A percentile compares a stretch with the other conserved stretches of the same genome.
These are phyloP conservation scores for Sphaeridia pumilis DNA, from an alignment of 2,888 invertebrate genomes.

Conservation along the genomic window DNA sequence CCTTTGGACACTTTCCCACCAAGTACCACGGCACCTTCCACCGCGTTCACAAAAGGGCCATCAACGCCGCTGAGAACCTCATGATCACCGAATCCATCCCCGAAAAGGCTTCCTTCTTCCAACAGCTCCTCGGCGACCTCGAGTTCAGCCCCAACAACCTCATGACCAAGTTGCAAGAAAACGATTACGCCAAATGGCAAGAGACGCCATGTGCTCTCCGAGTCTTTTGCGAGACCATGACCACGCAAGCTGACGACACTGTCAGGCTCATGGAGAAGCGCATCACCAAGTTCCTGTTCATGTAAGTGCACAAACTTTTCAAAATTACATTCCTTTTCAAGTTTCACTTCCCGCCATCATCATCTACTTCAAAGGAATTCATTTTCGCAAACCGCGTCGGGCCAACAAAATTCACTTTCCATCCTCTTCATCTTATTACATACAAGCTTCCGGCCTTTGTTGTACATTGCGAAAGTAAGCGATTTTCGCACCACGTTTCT, in stretches of 20 bases:
- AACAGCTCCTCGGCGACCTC: conserved; percentile 32
- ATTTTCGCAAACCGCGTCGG: background rate
- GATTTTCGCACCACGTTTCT: no score
- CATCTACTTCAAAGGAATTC: background rate
- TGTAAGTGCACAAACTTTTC: conserved; percentile 63
- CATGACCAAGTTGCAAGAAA: conserved; percentile 38
- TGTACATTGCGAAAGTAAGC: no score
- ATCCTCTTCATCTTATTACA: background rate
- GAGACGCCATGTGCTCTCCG: conserved; percentile 65
- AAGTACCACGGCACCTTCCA: background rate
- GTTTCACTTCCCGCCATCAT: background rate
- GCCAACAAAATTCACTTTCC: background rate
- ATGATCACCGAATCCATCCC: conserved; percentile 12
- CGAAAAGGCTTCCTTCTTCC: conserved; percentile 29
- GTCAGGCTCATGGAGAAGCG: conserved; percentile 66
- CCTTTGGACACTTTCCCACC: conserved; percentile 16
- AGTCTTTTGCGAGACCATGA: conserved; percentile 63
- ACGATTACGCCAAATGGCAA: conserved; percentile 50
- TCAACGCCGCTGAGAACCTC: conserved; percentile 6
- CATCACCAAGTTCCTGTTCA: conserved; percentile 57
- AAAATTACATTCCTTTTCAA: background rate
- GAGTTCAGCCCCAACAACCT: conserved; percentile 39
- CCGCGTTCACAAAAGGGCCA: background rate
- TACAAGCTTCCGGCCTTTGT: background rate
- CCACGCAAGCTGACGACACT: conserved; percentile 56